Evolutionary conservation across 2,888 invertebrate species (phyloP).

Genomic region (Drosophila nr. fundita): DNA sequence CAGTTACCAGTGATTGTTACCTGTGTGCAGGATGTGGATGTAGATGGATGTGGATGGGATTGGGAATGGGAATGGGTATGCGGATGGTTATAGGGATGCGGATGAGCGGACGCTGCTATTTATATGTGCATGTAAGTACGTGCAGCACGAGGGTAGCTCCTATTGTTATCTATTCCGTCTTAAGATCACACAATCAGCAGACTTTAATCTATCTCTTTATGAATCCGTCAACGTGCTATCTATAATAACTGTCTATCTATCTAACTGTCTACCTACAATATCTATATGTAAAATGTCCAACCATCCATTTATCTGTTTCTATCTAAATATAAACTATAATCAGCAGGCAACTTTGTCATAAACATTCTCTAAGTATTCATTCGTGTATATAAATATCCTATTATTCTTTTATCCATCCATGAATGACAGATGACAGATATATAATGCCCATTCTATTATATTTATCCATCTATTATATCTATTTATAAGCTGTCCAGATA

Average conservation of each 20-base stretch:
- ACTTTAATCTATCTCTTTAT: background rate
- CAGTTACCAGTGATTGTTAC: conserved; percentile 78
- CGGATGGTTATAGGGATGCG: background rate
- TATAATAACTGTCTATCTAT: too few relatives aligned
- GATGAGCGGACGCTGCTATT: conserved; percentile 10
- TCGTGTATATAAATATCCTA: background rate
- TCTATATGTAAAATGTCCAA: background rate
- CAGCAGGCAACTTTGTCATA: background rate
- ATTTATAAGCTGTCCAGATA: background rate
- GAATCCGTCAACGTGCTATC: background rate
- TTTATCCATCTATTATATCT: background rate
- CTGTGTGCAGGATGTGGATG: conserved; percentile 5
- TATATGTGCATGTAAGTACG: conserved; percentile 48
- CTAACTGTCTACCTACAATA: background rate
- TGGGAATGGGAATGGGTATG: background rate
- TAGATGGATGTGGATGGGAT: background rate
- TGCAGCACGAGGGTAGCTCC: conserved; percentile 31
- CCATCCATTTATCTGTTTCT: background rate
- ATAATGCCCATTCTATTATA: too few relatives aligned
- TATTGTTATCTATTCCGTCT: background rate
- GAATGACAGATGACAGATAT: too few relatives aligned
- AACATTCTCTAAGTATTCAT: background rate
- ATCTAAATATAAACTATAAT: background rate
- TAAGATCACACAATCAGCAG: background rate
- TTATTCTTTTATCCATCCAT: background rate